Evolutionary conservation across 2,113 vertebrate species (phyloP).

Genomic region (Pseudolaguvia tuberculata): DNA sequence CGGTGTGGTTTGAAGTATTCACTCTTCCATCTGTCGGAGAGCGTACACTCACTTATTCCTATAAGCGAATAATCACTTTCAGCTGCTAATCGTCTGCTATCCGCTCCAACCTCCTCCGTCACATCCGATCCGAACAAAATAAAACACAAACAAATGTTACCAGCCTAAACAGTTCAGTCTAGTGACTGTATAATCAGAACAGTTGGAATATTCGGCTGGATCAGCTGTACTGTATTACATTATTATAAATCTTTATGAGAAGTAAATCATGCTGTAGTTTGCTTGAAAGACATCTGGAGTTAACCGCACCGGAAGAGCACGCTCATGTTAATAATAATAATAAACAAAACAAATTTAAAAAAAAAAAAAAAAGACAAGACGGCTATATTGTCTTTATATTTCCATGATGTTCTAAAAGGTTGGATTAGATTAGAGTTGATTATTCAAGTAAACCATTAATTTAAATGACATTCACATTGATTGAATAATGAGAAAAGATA

Average conservation of each 20-base stretch:
- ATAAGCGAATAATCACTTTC: constrained; percentile 92
- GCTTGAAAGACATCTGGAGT: neutral
- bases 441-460: neutral
- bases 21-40: constrained; percentile 18
- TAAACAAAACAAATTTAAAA: neutral
- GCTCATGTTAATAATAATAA: neutral
- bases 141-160: constrained; percentile 46
- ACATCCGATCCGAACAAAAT: constrained; percentile 36
- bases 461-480: neutral
- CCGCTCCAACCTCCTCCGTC: constrained; percentile 64
- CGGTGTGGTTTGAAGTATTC: constrained; percentile 16
- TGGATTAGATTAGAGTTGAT: neutral
- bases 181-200: constrained; percentile 19
- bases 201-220: neutral
- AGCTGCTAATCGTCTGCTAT: constrained; percentile 68
- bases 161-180: constrained; percentile 17
- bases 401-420: neutral
- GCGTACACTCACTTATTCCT: constrained; percentile 83
- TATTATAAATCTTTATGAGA: neutral
- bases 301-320: neutral
- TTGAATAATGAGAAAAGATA: neutral
- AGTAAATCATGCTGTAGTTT: neutral
- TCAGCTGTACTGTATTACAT: neutral
- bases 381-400: neutral
- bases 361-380: neutral